Base-by-base conservation (phyloP, 2,888 invertebrate species). In the Hirudinaria manillensis region DNA sequence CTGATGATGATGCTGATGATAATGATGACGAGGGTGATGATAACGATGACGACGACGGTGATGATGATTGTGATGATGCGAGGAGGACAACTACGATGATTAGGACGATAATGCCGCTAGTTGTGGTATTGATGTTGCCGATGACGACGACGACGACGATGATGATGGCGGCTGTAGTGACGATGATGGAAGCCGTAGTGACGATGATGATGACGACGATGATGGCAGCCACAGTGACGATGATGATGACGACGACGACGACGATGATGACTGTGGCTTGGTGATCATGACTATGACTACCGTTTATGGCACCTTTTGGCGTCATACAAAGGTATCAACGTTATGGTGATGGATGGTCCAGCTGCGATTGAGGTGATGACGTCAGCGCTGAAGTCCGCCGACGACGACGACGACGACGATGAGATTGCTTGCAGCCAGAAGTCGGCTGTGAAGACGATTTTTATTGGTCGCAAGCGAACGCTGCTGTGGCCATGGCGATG, bases 231-330 rank as follows among this genome's bases (percentile, higher is more conserved):
- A 70, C 38, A 45, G 0, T 34, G 70, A 70, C n/a, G 70, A 70
- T 45, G 45, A 70, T 70, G 45, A 70, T 45, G n/a, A 27, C 38
- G 70, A 38, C 3, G 45, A 45, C 38, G 70, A 70, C 38, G 68
- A 29, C 29, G 68, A 68, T n/a, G 68, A 32, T 34, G 34, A 32
- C 32, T 16, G 55, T 53, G 55, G 16, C 21, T 21, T 16, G 21
- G 55, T 53, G 55, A n/a, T n/a, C n/a, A n/a, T n/a, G 61, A 61
- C 13, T 16, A 61, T 1, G 29, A 29, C 6, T 7, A 61, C 7
- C 61, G 45, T 36, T 36, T 36, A 10, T 36, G 36, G 36, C 36
- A 36, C 36, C 36, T 36, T 36, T 36, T 36, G 36, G 36, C 10
- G 36, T 36, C 10, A 6, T 36, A 3, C 36, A 36, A 36, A 36